A percentile compares a stretch with the other conserved stretches of the same genome.
phyloP scores from a whole-genome alignment of 2,113 vertebrate genomes.

The Anser brachyrhynchus region DNA sequence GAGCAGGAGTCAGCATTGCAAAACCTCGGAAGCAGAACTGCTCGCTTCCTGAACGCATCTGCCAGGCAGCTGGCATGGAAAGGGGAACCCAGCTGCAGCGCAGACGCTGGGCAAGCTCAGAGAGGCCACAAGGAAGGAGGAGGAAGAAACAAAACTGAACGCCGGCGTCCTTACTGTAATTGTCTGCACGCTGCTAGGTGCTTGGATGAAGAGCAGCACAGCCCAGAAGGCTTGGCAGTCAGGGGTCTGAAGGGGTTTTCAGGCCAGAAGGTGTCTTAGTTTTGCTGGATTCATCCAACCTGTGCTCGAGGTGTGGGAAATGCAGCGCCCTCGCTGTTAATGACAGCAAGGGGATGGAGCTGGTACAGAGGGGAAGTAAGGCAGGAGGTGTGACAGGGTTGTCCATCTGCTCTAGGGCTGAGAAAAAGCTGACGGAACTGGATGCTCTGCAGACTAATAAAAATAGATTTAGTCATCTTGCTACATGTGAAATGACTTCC shows the following conservation, averaged over 20 bases:
- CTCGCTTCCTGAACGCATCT: background rate
- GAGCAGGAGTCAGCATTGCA: background rate
- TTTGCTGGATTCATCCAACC: background rate
- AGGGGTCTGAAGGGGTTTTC: background rate
- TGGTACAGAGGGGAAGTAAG: rapidly evolving
- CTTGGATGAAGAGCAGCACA: background rate
- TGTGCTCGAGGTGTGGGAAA: background rate
- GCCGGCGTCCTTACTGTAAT: background rate
- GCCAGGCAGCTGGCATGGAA: background rate
- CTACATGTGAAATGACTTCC: background rate
- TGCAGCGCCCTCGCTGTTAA: rapidly evolving
- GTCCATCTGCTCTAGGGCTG: background rate
- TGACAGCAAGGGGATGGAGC: background rate
- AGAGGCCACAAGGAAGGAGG: background rate
- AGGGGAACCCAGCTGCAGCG: conserved; percentile 7
- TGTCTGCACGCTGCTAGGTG: background rate
- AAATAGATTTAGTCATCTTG: background rate
- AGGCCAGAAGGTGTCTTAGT: background rate
- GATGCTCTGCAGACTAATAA: background rate
- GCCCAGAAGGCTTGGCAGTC: background rate
- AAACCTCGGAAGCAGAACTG: conserved; percentile 25
- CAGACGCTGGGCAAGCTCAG: background rate
- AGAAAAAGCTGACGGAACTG: background rate
- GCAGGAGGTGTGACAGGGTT: background rate
- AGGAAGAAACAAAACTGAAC: background rate